Base-by-base conservation (phyloP, 2,888 invertebrate genomes). In the Conistra vaccinii region DNA sequence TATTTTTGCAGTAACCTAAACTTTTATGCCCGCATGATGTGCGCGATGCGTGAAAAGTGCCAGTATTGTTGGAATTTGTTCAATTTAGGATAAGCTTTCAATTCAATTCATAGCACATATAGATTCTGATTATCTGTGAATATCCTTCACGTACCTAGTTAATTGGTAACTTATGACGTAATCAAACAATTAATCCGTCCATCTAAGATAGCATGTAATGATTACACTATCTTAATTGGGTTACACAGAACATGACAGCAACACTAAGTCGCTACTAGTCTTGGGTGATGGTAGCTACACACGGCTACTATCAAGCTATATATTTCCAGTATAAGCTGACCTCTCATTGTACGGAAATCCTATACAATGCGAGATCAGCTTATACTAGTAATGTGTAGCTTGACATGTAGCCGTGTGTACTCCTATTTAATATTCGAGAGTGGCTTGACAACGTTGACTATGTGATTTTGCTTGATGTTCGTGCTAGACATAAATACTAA, bases 101-200 rank as follows among this genome's bases (percentile, higher is more conserved):
- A 58, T 76, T 76, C 23, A 45, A 78, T 79, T 58, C 17, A 26
- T 55, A 60, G n/a, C 35, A 51, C 55, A 82, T 26, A 45, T 58
- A 39, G n/a, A 62, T 63, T 78, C 62, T 45, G 53, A 78, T 72
- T 63, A 53, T 12, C 17, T 71, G 69, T 29, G 69, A 69, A 69
- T 65, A 48, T 42, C 14, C 60, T 61, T n/a, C 42, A 62, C 61
- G 66, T 51, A 45, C 26, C 17, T 60, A 69, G 78, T 78, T 78
- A 72, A 78, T 83, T 80, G 72, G 48, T 78, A 68, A 78, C 63
- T 83, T 83, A 80, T 78, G 71, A 73, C 65, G 80, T 73, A 73
- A 79, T 83, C 73, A 68, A 63, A 83, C 84, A 73, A 83, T 79
- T 83, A 80, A 80, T 80, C 80, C 39, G 55, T 42, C 45, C 67